A percentile compares a stretch with the other conserved stretches of the same genome.
Conservation (phyloP, 2,888 invertebrate genomes). For the Pharmacophagus antenor region DNA sequence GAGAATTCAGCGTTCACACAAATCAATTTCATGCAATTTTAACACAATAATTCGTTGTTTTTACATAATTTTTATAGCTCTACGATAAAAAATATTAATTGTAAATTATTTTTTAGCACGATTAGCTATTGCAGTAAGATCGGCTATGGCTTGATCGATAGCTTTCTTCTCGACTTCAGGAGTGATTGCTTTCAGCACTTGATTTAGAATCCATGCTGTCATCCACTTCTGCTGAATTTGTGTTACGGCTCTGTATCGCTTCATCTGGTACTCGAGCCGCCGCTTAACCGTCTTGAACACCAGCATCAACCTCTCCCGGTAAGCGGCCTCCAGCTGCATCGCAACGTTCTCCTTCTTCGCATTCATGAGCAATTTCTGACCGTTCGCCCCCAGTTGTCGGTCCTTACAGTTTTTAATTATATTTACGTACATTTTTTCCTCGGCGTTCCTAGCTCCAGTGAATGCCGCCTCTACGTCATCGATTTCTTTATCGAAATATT, state of each 20-base stretch:
- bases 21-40: conserved; percentile 23
- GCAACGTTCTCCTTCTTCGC: conserved; percentile 95
- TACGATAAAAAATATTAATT: neutral
- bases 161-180: conserved; percentile 94
- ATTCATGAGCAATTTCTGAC: conserved; percentile 86
- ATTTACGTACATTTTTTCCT: conserved; percentile 68
- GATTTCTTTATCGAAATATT: conserved; percentile 84
- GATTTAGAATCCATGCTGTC: conserved; percentile 93
- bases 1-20: neutral
- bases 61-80: neutral
- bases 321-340: conserved; percentile 96
- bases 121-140: conserved; percentile 86
- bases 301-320: conserved; percentile 82
- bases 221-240: conserved; percentile 95
- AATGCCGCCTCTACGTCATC: conserved; percentile 80
- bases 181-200: conserved; percentile 91
- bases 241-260: conserved; percentile 86
- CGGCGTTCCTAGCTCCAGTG: conserved; percentile 75
- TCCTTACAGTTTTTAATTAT: conserved; percentile 83
- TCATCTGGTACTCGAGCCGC: conserved; percentile 94
- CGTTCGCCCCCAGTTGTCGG: conserved; percentile 87
- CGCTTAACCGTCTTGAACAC: conserved; percentile 83
- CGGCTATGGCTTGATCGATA: conserved; percentile 90
- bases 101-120: conserved; percentile 30
- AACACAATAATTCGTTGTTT: neutral